These are phyloP conservation scores for Cuculus canorus DNA, from an alignment of 2,797 vertebrate species.

Conservation along the genomic window DNA sequence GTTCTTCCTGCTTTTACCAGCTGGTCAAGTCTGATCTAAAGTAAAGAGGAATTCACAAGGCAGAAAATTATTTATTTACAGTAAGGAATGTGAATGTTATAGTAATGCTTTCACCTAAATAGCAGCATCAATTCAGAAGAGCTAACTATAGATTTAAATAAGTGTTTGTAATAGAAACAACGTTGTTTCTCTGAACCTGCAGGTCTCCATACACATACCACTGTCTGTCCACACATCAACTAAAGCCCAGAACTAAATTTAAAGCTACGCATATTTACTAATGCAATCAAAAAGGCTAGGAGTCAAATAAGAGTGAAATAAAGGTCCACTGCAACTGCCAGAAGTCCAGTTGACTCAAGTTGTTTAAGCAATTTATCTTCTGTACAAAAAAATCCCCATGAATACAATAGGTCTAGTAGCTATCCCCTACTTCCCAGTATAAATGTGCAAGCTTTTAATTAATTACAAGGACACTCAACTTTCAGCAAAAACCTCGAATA, in stretches of 20 bases:
- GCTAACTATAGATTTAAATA: background rate
- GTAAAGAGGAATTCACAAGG: background rate
- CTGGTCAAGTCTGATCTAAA: background rate
- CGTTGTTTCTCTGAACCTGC: background rate
- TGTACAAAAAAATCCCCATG: background rate
- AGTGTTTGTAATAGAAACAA: background rate
- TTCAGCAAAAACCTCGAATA: background rate
- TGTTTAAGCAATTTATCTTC: background rate
- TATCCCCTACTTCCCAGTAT: background rate
- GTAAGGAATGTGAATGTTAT: background rate
- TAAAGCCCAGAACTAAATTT: background rate
- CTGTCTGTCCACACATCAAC: background rate
- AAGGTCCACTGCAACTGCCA: background rate
- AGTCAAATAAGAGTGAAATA: background rate
- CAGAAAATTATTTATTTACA: background rate
- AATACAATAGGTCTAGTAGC: rapidly evolving
- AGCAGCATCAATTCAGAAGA: background rate
- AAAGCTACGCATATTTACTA: background rate
- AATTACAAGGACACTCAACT: background rate
- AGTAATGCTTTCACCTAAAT: background rate
- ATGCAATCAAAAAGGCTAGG: background rate
- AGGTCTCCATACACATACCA: background rate
- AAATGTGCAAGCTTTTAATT: background rate
- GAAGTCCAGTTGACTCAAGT: background rate
- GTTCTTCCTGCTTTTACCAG: background rate